Percentiles rank a stretch among this genome's conserved stretches.
Conservation (phyloP, 2,797 vertebrate genomes). For the Heliangelus exortis region DNA sequence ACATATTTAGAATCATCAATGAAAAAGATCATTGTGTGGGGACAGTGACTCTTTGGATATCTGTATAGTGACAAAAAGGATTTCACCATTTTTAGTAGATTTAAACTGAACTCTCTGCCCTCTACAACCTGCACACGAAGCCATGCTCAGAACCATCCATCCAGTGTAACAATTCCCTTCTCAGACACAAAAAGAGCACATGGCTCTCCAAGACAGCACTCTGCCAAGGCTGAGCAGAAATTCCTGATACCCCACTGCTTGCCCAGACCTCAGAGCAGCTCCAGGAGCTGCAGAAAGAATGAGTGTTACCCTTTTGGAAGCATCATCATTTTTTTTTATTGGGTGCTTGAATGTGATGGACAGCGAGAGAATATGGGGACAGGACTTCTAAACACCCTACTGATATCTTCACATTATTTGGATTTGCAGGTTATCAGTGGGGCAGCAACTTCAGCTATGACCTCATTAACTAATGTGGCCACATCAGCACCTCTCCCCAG, state of each 20-base stretch:
- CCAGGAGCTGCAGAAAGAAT: not conserved
- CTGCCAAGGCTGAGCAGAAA: not conserved
- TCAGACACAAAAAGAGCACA: not conserved
- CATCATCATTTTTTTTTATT: not conserved
- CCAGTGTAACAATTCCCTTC: not conserved
- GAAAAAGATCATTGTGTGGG: not conserved
- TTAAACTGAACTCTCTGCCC: accelerated
- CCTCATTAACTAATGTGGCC: constrained; percentile 84
- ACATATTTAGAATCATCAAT: not conserved
- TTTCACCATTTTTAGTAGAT: not conserved
- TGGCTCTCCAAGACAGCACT: not conserved
- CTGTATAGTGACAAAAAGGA: accelerated
- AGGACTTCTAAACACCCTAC: constrained; percentile 7
- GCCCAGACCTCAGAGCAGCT: not conserved
- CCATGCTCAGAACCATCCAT: not conserved
- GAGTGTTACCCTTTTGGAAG: not conserved
- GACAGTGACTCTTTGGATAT: not conserved
- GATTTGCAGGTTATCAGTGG: constrained; percentile 81
- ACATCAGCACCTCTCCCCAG: constrained; percentile 79
- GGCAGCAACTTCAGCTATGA: constrained; percentile 76
- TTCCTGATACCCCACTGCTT: not conserved
- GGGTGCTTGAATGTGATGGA: constrained; percentile 50
- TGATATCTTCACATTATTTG: constrained; percentile 69
- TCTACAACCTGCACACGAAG: not conserved
- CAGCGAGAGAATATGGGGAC: constrained; percentile 2